Evolutionary conservation across 2,797 vertebrate species (phyloP).

Genomic region (Choloepus didactylus): DNA sequence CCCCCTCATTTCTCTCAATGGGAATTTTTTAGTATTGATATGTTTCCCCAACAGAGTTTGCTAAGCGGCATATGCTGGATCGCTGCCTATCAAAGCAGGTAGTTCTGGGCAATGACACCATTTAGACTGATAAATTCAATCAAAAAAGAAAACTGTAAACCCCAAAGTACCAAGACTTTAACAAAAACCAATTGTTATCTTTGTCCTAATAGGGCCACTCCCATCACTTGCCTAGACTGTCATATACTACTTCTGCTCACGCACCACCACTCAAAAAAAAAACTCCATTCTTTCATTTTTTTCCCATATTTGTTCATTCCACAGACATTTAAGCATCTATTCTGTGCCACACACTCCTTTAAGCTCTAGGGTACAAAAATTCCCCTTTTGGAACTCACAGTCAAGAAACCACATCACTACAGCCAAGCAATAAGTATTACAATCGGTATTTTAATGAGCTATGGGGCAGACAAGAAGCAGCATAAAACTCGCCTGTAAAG

Average conservation of each 20-base stretch:
- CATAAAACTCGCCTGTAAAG: neutral
- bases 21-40: constrained; percentile 21
- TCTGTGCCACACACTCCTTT: neutral
- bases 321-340: neutral
- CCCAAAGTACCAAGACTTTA: constrained; percentile 37
- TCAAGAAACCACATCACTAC: constrained; percentile 1
- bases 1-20: neutral
- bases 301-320: constrained; percentile 26
- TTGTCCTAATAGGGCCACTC: neutral
- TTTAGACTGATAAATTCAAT: constrained; percentile 41
- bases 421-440: neutral
- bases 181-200: neutral
- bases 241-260: neutral
- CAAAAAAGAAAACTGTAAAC: neutral
- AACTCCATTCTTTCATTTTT: neutral
- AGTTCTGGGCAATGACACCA: neutral
- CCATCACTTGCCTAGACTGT: neutral
- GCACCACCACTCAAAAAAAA: neutral
- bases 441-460: neutral
- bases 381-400: neutral
- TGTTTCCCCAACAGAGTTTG: constrained; percentile 11
- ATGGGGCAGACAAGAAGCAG: neutral
- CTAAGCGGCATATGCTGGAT: neutral
- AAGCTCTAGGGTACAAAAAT: neutral
- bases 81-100: constrained; percentile 14